These are phyloP conservation scores for Diplosoma virens DNA, from an alignment of 23 tunicate species.

Conservation along the genomic window DNA sequence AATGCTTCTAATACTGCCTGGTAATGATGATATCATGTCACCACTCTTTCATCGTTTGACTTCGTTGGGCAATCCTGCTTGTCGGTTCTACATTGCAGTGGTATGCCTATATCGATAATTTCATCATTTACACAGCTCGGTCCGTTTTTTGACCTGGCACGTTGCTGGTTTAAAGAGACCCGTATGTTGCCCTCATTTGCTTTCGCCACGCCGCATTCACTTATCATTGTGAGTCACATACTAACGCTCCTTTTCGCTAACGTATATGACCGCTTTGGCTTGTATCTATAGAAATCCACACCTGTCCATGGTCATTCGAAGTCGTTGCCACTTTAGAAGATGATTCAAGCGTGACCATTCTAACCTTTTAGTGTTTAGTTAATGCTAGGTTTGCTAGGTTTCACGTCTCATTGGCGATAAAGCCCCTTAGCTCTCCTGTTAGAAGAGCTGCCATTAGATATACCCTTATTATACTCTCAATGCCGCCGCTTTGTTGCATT, in stretches of 20 bases:
- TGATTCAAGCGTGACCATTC: conserved; percentile 12
- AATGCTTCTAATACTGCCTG: conserved; percentile 73
- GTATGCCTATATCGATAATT: too few species aligned
- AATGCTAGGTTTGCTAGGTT: background rate
- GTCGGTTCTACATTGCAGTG: too few species aligned
- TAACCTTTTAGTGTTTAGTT: background rate
- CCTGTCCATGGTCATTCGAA: background rate
- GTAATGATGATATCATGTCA: conserved; percentile 60
- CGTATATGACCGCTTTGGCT: background rate
- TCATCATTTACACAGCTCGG: too few species aligned
- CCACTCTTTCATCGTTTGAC: conserved; percentile 29
- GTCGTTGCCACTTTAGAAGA: background rate
- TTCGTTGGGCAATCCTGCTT: too few species aligned
- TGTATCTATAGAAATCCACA: background rate
- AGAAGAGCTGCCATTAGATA: background rate
- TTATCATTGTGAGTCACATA: background rate
- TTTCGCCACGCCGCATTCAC: background rate
- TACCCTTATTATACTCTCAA: background rate
- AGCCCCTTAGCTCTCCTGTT: background rate
- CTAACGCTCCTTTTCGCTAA: background rate
- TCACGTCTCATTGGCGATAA: conserved; percentile 12
- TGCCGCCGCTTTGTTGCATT: background rate
- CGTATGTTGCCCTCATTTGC: too few species aligned
- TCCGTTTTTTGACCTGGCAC: too few species aligned
- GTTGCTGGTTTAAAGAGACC: too few species aligned